Base-by-base conservation (phyloP, 2,113 vertebrate genomes). In the Megaceryle maxima region DNA sequence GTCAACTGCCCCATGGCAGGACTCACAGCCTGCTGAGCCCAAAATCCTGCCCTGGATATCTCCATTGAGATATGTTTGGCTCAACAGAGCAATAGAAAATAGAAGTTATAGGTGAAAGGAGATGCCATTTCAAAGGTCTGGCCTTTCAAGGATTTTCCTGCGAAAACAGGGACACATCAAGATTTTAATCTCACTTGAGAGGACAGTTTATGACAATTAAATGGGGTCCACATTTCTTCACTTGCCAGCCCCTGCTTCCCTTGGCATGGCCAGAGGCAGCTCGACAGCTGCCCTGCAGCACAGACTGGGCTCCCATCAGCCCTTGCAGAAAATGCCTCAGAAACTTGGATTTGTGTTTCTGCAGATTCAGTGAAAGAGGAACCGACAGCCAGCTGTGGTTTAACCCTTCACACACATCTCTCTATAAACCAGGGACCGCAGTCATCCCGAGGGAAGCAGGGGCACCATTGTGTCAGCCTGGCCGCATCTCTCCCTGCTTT, bases 401-500 rank as follows among this genome's bases (percentile, higher is more conserved):
- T 57, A 68, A 69, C 46, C 25, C 25, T 24, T 57, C 31, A 7
- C 20, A 44, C 1, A 0, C 1, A 14, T 33, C 31, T 20, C 51
- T 35, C 66, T 39, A 8, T 7, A 28, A 12, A 39, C 3, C 35
- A 31, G 31, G 46, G 51, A 33, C 44, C 51, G 55, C 16, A 8
- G 39, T 20, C 6, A 0, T 3, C 12, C 31, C 2, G 0, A 5
- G 3, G 37, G 44, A 43, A 4, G 35, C 7, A 33, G 29, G 29
- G 17, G 13, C 22, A n/a, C 25, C 20, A 13, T 25, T 0, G 0
- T 9, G 33, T 7, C 28, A 56, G 39, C 20, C 63, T 10, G 51
- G 70, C 14, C 60, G 51, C 76, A 19, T 17, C n/a, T 56, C 35
- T 44, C 53, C 24, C 48, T 28, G 19, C 43, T 59, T 48, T 5